A percentile compares a stretch with the other conserved stretches of the same genome.
Evolutionary conservation across 2,888 invertebrate genomes (phyloP).

Genomic region (Ornithoptera alexandrae): DNA sequence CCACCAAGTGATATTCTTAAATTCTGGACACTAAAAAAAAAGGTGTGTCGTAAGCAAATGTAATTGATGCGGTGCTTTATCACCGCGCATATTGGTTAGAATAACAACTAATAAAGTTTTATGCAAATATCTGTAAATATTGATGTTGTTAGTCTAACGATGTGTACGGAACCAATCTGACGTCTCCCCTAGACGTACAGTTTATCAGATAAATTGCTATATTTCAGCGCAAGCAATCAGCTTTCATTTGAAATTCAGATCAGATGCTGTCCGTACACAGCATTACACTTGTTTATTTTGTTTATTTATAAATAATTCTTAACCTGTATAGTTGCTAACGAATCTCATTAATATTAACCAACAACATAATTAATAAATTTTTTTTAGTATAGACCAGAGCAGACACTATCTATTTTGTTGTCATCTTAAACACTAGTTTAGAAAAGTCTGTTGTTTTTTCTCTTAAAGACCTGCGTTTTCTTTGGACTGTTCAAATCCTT

Average conservation of each 20-base stretch:
- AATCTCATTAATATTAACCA: neutral
- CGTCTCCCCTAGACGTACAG: neutral
- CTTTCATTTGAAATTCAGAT: constrained; percentile 24
- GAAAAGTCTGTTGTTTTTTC: too few species aligned
- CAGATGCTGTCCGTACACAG: neutral
- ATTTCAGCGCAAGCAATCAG: neutral
- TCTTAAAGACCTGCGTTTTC: too few species aligned
- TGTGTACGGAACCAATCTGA: constrained; percentile 12
- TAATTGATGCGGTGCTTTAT: neutral
- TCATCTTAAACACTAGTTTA: too few species aligned
- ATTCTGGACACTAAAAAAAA: neutral
- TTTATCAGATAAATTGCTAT: constrained; percentile 11
- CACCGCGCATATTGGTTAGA: neutral
- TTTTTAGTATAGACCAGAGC: neutral
- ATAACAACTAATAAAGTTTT: neutral
- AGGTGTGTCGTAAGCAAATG: neutral
- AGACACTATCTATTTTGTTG: too few species aligned
- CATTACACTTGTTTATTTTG: neutral
- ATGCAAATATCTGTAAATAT: constrained; percentile 3
- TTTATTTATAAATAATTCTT: neutral
- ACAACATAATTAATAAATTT: neutral
- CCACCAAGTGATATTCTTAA: too few species aligned
- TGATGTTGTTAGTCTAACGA: neutral
- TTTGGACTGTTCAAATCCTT: too few species aligned
- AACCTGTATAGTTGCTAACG: neutral